These are phyloP conservation scores for Poecilia gillii DNA, from an alignment of 2,797 vertebrate species.

Conservation along the genomic window DNA sequence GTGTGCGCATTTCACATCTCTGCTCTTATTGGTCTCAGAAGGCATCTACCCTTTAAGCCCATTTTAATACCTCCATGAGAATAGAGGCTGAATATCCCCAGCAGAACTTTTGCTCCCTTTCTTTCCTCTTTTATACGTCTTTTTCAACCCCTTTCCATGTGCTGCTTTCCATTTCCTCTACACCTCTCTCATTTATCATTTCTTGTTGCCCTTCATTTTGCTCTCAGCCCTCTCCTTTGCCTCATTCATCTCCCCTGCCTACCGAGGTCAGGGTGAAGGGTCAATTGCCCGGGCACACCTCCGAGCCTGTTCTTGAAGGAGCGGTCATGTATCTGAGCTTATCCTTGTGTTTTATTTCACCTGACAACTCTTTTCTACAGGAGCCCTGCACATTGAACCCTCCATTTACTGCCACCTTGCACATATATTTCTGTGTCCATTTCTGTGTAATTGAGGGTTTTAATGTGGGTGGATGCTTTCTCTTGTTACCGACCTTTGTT, in stretches of 20 bases:
- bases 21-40: constrained; percentile 2
- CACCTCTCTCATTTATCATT: constrained; percentile 55
- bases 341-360: constrained; percentile 52
- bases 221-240: constrained; percentile 29
- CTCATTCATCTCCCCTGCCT: constrained; percentile 44
- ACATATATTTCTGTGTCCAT: constrained; percentile 5
- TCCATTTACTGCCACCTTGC: constrained; percentile 8
- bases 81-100: constrained; percentile 7
- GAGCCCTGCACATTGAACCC: constrained; percentile 31
- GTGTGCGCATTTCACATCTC: not conserved
- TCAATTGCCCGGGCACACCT: constrained; percentile 60
- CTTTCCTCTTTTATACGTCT: constrained; percentile 4
- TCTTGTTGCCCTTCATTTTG: constrained; percentile 39
- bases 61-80: not conserved
- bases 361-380: constrained; percentile 56
- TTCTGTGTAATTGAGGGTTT: constrained; percentile 4
- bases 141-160: constrained; percentile 18
- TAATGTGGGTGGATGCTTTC: constrained; percentile 6
- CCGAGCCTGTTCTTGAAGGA: constrained; percentile 52
- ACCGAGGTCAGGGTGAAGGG: constrained; percentile 61
- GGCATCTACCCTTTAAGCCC: not conserved
- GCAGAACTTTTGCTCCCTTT: constrained; percentile 31
- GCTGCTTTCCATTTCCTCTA: constrained; percentile 17
- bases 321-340: constrained; percentile 49
- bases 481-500: constrained; percentile 33